phyloP scores from a whole-genome alignment of 1,140 invertebrate genomes.

The Araneus ventricosus region DNA sequence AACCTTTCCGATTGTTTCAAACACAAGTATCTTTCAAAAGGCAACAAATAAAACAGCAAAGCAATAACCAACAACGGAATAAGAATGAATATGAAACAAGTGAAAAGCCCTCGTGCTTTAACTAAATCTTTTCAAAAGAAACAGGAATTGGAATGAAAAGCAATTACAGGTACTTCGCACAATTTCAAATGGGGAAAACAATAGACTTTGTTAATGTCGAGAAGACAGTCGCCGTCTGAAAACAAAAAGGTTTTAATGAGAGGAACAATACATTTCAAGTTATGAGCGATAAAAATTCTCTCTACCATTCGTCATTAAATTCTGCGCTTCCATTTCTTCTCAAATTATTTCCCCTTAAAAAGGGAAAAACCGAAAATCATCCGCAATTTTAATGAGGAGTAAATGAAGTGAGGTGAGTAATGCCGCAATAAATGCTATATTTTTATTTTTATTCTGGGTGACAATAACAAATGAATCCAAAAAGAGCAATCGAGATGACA shows the following conservation, averaged over 20 bases:
- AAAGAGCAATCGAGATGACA: no score
- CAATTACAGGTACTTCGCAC: not conserved
- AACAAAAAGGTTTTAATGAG: not conserved
- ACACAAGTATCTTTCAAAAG: not conserved
- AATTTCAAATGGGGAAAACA: not conserved
- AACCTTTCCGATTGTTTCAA: no score
- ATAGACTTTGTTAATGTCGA: not conserved
- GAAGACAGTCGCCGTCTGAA: not conserved
- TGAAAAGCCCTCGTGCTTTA: not conserved
- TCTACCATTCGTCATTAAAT: no score
- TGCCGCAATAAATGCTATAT: no score
- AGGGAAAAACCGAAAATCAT: no score
- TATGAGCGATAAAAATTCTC: no score
- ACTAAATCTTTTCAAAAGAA: not conserved
- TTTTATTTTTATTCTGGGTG: no score
- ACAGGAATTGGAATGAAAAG: not conserved
- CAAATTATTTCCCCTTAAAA: no score
- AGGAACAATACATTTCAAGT: not conserved
- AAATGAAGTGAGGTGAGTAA: no score
- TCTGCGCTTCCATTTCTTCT: no score
- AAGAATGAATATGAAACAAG: not conserved
- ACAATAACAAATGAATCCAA: no score
- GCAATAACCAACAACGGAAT: not conserved
- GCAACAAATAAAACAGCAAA: not conserved
- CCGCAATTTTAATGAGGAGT: no score